Evolutionary conservation across 2,888 invertebrate species (phyloP).

Genomic region (Drosophila nr. perissopoda): DNA sequence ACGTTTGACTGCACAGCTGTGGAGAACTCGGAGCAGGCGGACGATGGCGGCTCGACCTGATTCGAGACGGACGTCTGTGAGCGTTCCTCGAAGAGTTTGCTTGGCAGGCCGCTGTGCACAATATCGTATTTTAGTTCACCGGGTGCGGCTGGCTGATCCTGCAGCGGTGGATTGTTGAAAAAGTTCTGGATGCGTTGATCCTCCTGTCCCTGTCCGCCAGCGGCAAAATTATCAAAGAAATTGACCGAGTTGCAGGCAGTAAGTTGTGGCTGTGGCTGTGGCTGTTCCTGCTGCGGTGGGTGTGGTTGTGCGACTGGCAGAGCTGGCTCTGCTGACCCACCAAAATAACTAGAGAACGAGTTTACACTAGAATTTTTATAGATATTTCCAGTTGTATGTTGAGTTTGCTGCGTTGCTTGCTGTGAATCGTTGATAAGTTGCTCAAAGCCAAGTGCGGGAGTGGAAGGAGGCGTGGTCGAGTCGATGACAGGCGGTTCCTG

Average conservation of each 20-base stretch:
- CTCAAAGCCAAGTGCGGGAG: conserved; percentile 57
- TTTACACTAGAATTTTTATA: conserved; percentile 65
- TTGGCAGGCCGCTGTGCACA: conserved; percentile 81
- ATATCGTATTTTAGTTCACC: conserved; percentile 84
- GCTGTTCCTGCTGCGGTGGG: conserved; percentile 13
- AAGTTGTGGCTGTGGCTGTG: neutral
- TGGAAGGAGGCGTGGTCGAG: neutral
- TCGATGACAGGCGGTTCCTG: conserved; percentile 18
- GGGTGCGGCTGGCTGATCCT: conserved; percentile 78
- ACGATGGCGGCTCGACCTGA: conserved; percentile 84
- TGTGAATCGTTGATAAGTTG: conserved; percentile 52
- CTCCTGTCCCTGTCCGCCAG: conserved; percentile 52
- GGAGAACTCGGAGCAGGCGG: conserved; percentile 84
- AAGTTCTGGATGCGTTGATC: conserved; percentile 84
- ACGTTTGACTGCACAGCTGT: conserved; percentile 23
- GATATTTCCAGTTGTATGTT: conserved; percentile 31
- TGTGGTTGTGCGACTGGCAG: conserved; percentile 11
- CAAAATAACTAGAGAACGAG: conserved; percentile 58
- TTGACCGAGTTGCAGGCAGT: conserved; percentile 38
- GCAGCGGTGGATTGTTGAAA: conserved; percentile 84
- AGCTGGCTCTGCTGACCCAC: conserved; percentile 35
- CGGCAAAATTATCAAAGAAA: conserved; percentile 61
- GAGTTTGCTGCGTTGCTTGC: conserved; percentile 35
- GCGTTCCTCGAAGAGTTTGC: conserved; percentile 71
- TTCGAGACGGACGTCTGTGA: conserved; percentile 83